phyloP scores from a whole-genome alignment of 2,113 vertebrate genomes.

The Mastomys coucha region DNA sequence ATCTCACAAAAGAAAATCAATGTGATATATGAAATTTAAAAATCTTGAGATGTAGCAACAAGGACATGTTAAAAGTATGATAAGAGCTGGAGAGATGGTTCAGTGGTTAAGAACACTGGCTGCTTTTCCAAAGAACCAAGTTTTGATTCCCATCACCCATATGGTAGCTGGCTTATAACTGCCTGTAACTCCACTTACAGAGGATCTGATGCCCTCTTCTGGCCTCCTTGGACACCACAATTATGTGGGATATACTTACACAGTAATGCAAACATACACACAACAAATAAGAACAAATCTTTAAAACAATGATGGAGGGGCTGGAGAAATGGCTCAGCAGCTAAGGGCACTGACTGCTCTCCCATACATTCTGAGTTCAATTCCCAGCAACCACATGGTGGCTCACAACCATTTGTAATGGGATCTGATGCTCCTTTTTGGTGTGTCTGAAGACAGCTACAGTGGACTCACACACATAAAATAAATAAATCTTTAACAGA shows the following conservation, averaged over 20 bases:
- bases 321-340: too few species aligned
- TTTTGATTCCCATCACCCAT: neutral
- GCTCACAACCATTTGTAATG: too few species aligned
- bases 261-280: neutral
- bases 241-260: neutral
- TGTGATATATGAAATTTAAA: neutral
- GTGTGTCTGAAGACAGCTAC: too few species aligned
- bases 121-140: neutral
- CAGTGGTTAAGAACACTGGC: neutral
- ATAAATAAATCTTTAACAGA: too few species aligned
- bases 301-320: neutral
- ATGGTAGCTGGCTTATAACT: neutral
- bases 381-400: too few species aligned
- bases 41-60: neutral
- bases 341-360: too few species aligned
- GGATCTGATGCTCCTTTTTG: too few species aligned
- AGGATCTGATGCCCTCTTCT: neutral
- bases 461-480: too few species aligned
- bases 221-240: neutral
- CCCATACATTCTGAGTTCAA: too few species aligned
- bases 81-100: neutral
- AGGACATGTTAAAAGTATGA: neutral
- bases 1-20: neutral
- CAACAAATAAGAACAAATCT: neutral
- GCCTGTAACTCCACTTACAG: neutral